Evolutionary conservation across 2,113 vertebrate species (phyloP).

Genomic region (Prionailurus bengalensis): DNA sequence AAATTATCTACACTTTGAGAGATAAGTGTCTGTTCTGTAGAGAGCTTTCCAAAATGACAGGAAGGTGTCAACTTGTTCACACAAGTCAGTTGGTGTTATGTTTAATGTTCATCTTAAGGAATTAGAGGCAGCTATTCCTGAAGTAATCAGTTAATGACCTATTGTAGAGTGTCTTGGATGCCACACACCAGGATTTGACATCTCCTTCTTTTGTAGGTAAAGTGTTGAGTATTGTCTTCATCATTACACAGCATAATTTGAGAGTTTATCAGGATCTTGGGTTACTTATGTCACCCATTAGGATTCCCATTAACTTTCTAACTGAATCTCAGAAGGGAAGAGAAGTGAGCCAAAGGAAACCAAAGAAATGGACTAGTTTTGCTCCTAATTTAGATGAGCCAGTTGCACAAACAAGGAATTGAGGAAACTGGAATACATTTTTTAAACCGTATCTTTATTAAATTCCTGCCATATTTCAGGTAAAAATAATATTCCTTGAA

Average conservation of each 20-base stretch:
- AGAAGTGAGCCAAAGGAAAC: not conserved
- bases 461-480: not conserved
- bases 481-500: not conserved
- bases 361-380: slow-evolving; percentile 11
- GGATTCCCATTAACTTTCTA: not conserved
- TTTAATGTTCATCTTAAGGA: not conserved
- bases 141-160: not conserved
- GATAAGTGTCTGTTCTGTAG: not conserved
- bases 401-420: not conserved
- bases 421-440: not conserved
- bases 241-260: not conserved
- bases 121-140: not conserved
- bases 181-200: not conserved
- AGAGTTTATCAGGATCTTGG: not conserved
- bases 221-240: not conserved
- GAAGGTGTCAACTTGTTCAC: not conserved
- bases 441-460: not conserved
- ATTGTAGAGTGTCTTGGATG: not conserved
- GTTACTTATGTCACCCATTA: not conserved
- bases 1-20: not conserved
- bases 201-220: not conserved
- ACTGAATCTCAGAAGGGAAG: not conserved
- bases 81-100: not conserved
- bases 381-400: not conserved
- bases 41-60: not conserved